Percentiles rank a stretch among this genome's conserved stretches.
Conservation (phyloP, 2,797 vertebrate species). For the Catamblyrhynchus diadema region DNA sequence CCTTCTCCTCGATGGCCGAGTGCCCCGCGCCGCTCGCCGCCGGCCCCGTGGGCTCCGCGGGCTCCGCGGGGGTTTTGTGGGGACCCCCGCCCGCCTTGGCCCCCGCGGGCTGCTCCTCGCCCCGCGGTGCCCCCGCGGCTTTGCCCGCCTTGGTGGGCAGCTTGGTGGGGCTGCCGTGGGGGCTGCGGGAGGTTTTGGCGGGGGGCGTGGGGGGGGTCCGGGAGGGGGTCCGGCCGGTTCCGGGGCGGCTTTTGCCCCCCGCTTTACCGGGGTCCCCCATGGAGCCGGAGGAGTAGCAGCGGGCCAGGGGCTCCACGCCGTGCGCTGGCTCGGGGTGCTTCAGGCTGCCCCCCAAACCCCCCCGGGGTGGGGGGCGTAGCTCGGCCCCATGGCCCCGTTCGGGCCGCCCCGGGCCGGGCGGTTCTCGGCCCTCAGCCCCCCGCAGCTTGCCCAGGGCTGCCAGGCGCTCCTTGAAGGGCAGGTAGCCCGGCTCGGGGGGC, state of each 20-base stretch:
- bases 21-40: conserved; percentile 32
- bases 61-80: accelerated
- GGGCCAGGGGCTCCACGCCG: conserved; percentile 70
- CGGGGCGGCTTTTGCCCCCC: conserved; percentile 75
- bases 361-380: conserved; percentile 41
- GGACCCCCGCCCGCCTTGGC: background rate
- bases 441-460: conserved; percentile 87
- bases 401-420: conserved; percentile 8
- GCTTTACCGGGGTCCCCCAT: conserved; percentile 75
- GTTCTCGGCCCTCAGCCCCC: conserved; percentile 62
- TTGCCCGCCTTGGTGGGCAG: conserved; percentile 84
- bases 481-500: conserved; percentile 77
- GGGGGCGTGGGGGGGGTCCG: conserved; percentile 76
- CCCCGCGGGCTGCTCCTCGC: conserved; percentile 17
- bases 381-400: conserved; percentile 2
- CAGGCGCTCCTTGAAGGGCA: conserved; percentile 88
- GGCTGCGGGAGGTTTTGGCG: conserved; percentile 67
- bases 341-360: conserved; percentile 62
- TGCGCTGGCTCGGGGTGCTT: conserved; percentile 78
- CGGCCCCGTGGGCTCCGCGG: background rate
- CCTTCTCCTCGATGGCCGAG: conserved; percentile 94
- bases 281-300: conserved; percentile 80
- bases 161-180: conserved; percentile 88
- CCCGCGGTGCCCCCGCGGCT: background rate
- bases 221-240: conserved; percentile 79